A percentile compares a stretch with the other conserved stretches of the same genome.
Conservation (phyloP, 2,797 vertebrate genomes). For the Graptemys geographica region DNA sequence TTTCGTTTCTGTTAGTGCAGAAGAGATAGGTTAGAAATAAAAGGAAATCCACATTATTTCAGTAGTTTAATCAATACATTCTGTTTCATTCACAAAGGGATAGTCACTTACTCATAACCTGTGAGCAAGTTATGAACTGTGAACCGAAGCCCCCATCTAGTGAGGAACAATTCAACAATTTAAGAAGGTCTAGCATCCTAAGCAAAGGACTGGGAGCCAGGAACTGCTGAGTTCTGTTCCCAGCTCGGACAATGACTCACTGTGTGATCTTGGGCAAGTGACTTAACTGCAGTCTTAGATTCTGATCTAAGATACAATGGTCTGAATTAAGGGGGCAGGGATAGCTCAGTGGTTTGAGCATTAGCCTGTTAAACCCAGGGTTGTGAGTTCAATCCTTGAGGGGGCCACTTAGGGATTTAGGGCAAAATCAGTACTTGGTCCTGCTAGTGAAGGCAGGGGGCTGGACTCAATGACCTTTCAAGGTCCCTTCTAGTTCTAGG, state of each 20-base stretch:
- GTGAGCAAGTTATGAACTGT: conserved; percentile 25
- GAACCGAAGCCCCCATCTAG: conserved; percentile 12
- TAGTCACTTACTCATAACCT: conserved; percentile 25
- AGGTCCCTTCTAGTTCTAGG: too few relatives aligned
- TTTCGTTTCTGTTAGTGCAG: background rate
- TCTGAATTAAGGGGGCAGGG: too few relatives aligned
- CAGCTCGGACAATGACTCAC: conserved; percentile 51
- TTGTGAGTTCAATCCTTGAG: too few relatives aligned
- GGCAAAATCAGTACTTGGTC: too few relatives aligned
- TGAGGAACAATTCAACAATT: conserved; percentile 39
- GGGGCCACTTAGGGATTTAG: too few relatives aligned
- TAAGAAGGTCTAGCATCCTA: conserved; percentile 31
- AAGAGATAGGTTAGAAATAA: background rate
- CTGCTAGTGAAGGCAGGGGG: too few relatives aligned
- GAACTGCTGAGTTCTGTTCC: conserved; percentile 45
- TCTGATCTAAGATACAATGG: too few relatives aligned
- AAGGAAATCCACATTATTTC: conserved; percentile 36
- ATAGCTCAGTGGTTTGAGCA: too few relatives aligned
- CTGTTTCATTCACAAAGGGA: conserved; percentile 16
- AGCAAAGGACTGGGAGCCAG: conserved; percentile 51
- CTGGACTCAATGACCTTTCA: too few relatives aligned
- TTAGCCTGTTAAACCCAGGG: too few relatives aligned
- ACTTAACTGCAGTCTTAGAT: conserved; percentile 34
- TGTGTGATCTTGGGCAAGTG: conserved; percentile 48
- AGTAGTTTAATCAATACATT: conserved; percentile 33